These are phyloP conservation scores for Yoshiicerus persimilis DNA, from an alignment of 1,140 invertebrate species.

Conservation along the genomic window DNA sequence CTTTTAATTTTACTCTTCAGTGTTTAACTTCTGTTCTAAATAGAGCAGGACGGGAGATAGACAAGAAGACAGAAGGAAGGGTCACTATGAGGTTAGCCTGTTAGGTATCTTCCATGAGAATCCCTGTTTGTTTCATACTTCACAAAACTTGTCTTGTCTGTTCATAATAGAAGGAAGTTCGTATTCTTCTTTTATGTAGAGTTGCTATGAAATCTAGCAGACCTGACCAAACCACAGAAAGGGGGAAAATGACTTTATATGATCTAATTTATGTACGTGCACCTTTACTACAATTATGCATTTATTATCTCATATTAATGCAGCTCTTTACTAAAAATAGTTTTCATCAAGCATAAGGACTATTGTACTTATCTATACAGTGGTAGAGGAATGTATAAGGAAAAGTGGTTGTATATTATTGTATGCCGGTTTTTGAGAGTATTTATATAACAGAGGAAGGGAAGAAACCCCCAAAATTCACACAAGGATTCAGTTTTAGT, in stretches of 20 bases:
- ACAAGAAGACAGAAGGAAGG: neutral
- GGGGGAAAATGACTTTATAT: neutral
- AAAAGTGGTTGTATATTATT: too few species aligned
- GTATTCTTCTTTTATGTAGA: neutral
- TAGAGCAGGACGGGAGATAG: neutral
- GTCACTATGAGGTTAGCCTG: neutral
- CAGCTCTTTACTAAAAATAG: too few species aligned
- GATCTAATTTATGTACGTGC: neutral
- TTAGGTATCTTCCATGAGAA: neutral
- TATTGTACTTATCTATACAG: too few species aligned
- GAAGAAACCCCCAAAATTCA: slow-evolving; percentile 5
- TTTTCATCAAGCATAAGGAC: too few species aligned
- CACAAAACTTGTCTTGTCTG: neutral
- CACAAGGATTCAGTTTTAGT: slow-evolving; percentile 9
- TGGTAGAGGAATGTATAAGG: too few species aligned
- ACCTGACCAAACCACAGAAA: neutral
- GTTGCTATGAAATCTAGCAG: neutral
- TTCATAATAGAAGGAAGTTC: neutral
- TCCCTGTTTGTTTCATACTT: too few species aligned
- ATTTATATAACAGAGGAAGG: neutral
- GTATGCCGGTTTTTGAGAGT: too few species aligned
- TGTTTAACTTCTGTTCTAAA: neutral
- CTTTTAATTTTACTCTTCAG: neutral
- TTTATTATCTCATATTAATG: too few species aligned
- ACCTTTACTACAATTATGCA: neutral